phyloP scores from a whole-genome alignment of 1,140 invertebrate genomes.

The Orius laevigatus region DNA sequence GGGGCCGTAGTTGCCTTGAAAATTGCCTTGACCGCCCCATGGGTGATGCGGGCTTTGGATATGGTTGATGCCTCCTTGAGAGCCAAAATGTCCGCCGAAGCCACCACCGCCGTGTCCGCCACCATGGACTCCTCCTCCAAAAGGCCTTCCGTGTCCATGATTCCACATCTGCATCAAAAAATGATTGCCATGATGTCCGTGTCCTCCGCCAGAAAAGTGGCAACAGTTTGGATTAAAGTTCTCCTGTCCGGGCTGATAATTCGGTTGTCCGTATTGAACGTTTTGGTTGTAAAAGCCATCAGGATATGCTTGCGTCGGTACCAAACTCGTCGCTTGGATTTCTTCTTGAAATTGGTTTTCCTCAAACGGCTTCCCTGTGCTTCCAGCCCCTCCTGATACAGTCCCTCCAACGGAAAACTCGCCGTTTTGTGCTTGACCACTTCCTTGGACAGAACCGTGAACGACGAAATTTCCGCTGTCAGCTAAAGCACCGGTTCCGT shows the following conservation, averaged over 20 bases:
- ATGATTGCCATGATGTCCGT: not conserved
- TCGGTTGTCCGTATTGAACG: too few species aligned
- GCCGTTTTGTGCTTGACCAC: not conserved
- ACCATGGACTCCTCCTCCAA: constrained; percentile 9
- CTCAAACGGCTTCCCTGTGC: too few species aligned
- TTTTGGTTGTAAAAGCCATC: not conserved
- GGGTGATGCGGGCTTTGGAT: too few species aligned
- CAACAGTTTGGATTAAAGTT: too few species aligned
- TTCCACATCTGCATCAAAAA: constrained; percentile 6
- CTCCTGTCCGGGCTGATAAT: not conserved
- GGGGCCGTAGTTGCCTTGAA: too few species aligned
- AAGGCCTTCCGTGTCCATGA: not conserved
- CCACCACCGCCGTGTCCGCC: not conserved
- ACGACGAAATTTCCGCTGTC: constrained; percentile 1
- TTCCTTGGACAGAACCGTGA: constrained; percentile 2
- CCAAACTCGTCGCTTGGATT: not conserved
- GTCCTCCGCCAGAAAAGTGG: not conserved
- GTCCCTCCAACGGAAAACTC: not conserved
- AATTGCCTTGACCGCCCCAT: too few species aligned
- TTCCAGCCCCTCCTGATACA: not conserved
- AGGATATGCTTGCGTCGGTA: not conserved
- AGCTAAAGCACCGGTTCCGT: not conserved
- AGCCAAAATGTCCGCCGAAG: too few species aligned
- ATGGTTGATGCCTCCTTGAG: too few species aligned
- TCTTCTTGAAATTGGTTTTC: not conserved